These are phyloP conservation scores for Cricetomys ansorgei DNA, from an alignment of 2,113 vertebrate species.

Conservation along the genomic window DNA sequence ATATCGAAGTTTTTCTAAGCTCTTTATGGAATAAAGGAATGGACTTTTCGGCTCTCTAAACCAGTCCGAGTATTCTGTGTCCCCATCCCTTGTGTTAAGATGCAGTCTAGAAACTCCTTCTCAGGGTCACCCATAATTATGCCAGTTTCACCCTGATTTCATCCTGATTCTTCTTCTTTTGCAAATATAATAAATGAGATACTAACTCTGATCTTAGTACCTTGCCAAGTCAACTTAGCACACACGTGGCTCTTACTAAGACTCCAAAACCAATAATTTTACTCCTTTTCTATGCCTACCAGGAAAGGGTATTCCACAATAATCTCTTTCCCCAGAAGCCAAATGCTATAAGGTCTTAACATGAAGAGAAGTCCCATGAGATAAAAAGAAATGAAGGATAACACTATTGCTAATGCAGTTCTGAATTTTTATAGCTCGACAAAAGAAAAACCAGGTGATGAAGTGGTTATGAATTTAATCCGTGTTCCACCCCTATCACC, in stretches of 20 bases:
- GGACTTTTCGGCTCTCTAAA: neutral
- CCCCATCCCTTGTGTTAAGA: neutral
- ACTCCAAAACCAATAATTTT: neutral
- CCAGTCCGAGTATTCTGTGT: neutral
- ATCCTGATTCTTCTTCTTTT: neutral
- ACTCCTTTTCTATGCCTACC: neutral
- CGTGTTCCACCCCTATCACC: neutral
- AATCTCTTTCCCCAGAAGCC: neutral
- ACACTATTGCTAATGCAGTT: neutral
- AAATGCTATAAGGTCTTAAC: neutral
- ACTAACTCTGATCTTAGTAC: neutral
- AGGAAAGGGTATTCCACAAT: neutral
- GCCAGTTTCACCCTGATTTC: neutral
- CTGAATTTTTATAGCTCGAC: constrained; percentile 23
- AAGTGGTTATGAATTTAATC: neutral
- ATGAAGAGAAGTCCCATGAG: neutral
- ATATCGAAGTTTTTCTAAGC: neutral
- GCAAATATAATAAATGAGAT: neutral
- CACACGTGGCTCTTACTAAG: neutral
- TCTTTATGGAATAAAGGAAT: neutral
- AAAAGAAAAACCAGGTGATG: neutral
- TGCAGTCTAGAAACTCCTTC: neutral
- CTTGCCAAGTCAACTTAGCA: constrained; percentile 9
- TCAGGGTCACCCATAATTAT: neutral
- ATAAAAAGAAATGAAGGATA: constrained; percentile 8